Percentiles rank a stretch among this genome's conserved stretches.
These are phyloP conservation scores for Heliconius hewitsoni DNA, from an alignment of 1,140 invertebrate genomes.

Conservation along the genomic window DNA sequence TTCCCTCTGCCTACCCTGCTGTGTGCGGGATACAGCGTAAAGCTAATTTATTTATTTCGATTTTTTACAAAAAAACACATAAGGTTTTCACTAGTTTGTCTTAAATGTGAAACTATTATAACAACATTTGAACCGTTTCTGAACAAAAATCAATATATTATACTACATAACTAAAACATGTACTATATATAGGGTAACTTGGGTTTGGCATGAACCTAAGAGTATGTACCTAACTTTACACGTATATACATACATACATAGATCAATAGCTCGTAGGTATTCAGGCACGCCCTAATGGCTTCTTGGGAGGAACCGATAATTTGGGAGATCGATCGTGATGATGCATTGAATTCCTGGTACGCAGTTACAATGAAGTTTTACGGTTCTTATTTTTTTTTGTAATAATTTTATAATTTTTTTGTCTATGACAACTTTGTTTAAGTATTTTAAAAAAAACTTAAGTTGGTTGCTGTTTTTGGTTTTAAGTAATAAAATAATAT, in stretches of 20 bases:
- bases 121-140: background rate
- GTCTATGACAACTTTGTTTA: no score
- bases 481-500: no score
- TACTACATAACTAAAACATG: background rate
- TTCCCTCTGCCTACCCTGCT: background rate
- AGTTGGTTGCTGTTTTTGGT: no score
- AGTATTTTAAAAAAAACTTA: no score
- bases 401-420: background rate
- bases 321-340: background rate
- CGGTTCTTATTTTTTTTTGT: background rate
- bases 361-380: no score
- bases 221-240: background rate
- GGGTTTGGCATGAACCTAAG: background rate
- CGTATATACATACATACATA: background rate
- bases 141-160: background rate
- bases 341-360: constrained; percentile 8
- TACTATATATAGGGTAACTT: background rate
- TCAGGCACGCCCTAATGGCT: constrained; percentile 5
- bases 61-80: no score
- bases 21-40: background rate
- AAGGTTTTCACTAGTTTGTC: no score
- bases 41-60: background rate
- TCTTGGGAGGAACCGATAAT: background rate
- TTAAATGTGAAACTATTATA: background rate
- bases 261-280: constrained; percentile 2